These are phyloP conservation scores for Notiomystis cincta DNA, from an alignment of 2,113 vertebrate species.

Conservation along the genomic window DNA sequence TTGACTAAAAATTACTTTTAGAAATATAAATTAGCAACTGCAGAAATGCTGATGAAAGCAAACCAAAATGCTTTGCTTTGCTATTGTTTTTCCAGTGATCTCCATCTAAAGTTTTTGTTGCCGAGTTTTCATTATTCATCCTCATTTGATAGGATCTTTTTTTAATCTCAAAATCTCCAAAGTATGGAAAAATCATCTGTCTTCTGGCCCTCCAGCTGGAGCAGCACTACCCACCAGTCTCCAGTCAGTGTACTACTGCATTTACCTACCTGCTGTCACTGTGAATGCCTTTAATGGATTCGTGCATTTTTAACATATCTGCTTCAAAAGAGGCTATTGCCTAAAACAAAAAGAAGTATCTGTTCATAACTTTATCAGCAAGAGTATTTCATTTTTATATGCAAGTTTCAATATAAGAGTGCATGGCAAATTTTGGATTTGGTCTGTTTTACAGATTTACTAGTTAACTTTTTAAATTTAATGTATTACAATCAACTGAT, in stretches of 20 bases:
- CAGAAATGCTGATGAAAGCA: neutral
- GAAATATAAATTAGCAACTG: neutral
- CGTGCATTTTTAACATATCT: conserved; percentile 34
- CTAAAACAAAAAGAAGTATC: conserved; percentile 24
- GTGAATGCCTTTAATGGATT: conserved; percentile 43
- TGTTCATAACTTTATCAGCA: neutral
- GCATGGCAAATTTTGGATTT: neutral
- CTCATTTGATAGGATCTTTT: neutral
- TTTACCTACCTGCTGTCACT: conserved; percentile 62
- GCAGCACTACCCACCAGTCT: neutral
- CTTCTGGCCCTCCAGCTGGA: neutral
- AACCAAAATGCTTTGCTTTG: neutral
- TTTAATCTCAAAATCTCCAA: neutral
- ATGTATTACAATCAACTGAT: neutral
- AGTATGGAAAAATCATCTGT: neutral
- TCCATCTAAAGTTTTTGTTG: neutral
- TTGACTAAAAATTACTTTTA: neutral
- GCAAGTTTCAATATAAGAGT: neutral
- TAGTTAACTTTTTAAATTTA: neutral
- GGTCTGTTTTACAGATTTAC: neutral
- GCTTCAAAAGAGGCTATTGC: conserved; percentile 1
- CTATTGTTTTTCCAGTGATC: neutral
- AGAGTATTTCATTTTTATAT: neutral
- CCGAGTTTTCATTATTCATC: neutral
- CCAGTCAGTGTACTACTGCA: neutral